Evolutionary conservation across 2,888 invertebrate genomes (phyloP).

Genomic region (Anarsia innoxiella): DNA sequence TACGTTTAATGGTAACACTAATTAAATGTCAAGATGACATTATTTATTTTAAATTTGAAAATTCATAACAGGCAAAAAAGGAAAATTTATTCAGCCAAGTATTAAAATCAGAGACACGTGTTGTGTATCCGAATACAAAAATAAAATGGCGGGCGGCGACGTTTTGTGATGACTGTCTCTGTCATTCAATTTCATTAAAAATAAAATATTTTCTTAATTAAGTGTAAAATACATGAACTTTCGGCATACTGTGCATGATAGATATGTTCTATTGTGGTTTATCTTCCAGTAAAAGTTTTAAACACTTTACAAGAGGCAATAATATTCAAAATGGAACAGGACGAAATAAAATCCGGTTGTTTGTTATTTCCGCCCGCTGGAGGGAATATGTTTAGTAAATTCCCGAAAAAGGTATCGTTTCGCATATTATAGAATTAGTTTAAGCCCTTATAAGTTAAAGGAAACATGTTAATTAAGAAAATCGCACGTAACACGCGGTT

Average conservation of each 20-base stretch:
- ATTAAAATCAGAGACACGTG: too few relatives aligned
- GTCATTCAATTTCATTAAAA: slow-evolving; percentile 14
- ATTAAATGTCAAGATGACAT: too few relatives aligned
- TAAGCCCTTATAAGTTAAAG: background rate
- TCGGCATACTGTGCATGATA: slow-evolving; percentile 10
- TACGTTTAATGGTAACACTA: too few relatives aligned
- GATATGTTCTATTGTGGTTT: slow-evolving; percentile 32
- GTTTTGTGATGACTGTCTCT: slow-evolving; percentile 12
- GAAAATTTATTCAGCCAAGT: too few relatives aligned
- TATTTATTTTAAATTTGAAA: too few relatives aligned
- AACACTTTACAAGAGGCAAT: slow-evolving; percentile 12
- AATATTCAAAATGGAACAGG: slow-evolving; percentile 77
- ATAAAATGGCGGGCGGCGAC: slow-evolving; percentile 15
- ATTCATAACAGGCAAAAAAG: too few relatives aligned
- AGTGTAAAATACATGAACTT: background rate
- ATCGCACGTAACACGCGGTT: slow-evolving; percentile 8
- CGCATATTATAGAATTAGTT: too few relatives aligned
- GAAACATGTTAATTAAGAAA: background rate
- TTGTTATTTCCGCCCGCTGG: slow-evolving; percentile 83
- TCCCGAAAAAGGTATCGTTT: slow-evolving; percentile 80
- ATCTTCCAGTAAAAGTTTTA: slow-evolving; percentile 18
- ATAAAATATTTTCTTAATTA: background rate
- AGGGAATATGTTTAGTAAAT: slow-evolving; percentile 80
- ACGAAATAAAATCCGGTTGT: slow-evolving; percentile 84
- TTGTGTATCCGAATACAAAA: slow-evolving; percentile 1